Percentiles rank a stretch among this genome's conserved stretches.
Evolutionary conservation across 2,113 vertebrate genomes (phyloP).

Genomic region (Caracal caracal): DNA sequence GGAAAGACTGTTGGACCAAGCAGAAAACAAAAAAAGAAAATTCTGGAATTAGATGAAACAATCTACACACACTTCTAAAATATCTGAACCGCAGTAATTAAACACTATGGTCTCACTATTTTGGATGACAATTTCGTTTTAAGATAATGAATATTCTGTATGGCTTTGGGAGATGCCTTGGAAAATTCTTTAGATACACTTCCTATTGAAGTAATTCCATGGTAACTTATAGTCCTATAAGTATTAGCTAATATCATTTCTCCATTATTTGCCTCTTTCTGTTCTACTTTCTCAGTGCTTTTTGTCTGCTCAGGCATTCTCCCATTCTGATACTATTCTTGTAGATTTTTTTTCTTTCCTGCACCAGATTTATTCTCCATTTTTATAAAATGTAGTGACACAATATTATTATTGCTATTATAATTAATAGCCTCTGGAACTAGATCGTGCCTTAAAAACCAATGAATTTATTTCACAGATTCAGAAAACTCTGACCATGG

Average conservation of each 20-base stretch:
- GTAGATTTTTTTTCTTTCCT: not conserved
- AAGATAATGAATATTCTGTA: not conserved
- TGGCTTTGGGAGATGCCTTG: not conserved
- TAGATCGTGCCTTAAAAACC: not conserved
- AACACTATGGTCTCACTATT: not conserved
- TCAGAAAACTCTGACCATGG: constrained; percentile 24
- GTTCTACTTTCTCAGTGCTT: not conserved
- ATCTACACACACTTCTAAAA: not conserved
- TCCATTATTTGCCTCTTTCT: not conserved
- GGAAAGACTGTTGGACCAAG: not conserved
- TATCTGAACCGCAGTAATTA: not conserved
- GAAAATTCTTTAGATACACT: not conserved
- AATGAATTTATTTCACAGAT: not conserved
- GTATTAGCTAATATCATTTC: not conserved
- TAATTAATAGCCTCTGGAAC: not conserved
- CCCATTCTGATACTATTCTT: not conserved
- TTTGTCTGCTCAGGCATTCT: not conserved
- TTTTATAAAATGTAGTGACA: constrained; percentile 20
- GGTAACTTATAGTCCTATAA: not conserved
- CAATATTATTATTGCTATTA: not conserved
- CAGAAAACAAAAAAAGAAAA: not conserved
- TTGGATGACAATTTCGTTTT: not conserved
- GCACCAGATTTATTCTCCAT: not conserved
- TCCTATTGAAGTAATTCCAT: not conserved
- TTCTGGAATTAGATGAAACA: not conserved